Conservation (phyloP, 2,888 invertebrate species). For the Microctonus hyperodae region DNA sequence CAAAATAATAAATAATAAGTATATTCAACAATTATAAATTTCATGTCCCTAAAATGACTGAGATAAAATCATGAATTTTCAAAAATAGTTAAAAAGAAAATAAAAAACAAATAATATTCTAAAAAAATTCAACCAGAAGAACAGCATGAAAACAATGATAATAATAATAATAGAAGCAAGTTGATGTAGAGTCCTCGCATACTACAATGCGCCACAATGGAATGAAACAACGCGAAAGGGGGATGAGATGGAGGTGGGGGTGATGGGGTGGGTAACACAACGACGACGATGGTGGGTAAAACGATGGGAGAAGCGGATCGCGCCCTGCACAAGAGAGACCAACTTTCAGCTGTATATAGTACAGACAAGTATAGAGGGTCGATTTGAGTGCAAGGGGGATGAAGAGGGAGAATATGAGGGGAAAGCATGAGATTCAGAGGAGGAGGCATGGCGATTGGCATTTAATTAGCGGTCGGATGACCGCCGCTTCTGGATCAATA, state of each 20-base stretch:
- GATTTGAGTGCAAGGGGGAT: conserved; percentile 35
- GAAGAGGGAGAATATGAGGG: conserved; percentile 22
- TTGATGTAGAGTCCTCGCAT: conserved; percentile 25
- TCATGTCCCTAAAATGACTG: too few species aligned
- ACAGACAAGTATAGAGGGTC: conserved; percentile 28
- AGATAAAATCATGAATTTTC: too few species aligned
- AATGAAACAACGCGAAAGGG: conserved; percentile 24
- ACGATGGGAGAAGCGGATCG: conserved; percentile 29
- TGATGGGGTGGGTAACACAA: neutral
- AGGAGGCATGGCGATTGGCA: conserved; percentile 62
- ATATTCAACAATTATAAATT: too few species aligned
- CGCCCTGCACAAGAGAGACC: conserved; percentile 30
- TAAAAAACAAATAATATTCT: neutral
- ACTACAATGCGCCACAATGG: conserved; percentile 22
- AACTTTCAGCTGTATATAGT: conserved; percentile 1
- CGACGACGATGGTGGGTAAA: conserved; percentile 15
- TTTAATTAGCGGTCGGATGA: conserved; percentile 64
- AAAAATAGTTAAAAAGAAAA: neutral
- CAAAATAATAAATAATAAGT: too few species aligned
- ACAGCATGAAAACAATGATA: conserved; percentile 1
- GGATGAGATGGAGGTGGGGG: conserved; percentile 9
- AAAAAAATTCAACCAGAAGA: conserved; percentile 18
- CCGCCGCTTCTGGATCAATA: conserved; percentile 64
- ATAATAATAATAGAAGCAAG: conserved; percentile 17
- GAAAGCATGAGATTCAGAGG: conserved; percentile 31